Conservation (phyloP, 1,140 invertebrate species). For the Atta colombica region DNA sequence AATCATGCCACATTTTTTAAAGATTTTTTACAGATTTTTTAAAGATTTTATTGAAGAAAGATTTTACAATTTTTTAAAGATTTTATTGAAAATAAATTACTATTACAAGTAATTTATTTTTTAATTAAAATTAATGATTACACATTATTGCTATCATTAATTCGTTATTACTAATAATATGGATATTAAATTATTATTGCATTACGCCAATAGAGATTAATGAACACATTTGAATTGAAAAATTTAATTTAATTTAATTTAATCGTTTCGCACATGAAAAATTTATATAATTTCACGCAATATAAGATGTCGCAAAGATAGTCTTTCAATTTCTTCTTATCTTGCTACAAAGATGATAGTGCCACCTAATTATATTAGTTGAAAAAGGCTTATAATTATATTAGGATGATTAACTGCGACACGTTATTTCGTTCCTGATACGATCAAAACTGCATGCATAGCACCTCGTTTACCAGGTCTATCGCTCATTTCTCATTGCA, state of each 20-base stretch:
- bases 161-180: neutral
- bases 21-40: neutral
- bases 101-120: constrained; percentile 4
- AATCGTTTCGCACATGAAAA: neutral
- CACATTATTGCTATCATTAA: neutral
- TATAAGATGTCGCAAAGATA: neutral
- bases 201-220: neutral
- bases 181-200: neutral
- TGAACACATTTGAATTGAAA: constrained; percentile 3
- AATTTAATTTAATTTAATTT: constrained; percentile 6
- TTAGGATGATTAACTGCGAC: constrained; percentile 57
- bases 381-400: neutral
- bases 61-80: neutral
- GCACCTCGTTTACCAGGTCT: constrained; percentile 21
- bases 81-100: neutral
- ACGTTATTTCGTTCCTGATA: constrained; percentile 52
- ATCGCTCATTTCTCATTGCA: constrained; percentile 57
- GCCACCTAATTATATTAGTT: constrained; percentile 36
- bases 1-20: neutral
- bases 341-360: constrained; percentile 24
- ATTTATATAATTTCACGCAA: neutral
- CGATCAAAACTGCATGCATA: constrained; percentile 16
- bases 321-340: constrained; percentile 11
- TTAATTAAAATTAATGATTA: neutral
- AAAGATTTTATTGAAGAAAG: neutral